These are phyloP conservation scores for Bergia sp. DNA, from an alignment of 92 coral and sea anemone genomes.

Conservation along the genomic window DNA sequence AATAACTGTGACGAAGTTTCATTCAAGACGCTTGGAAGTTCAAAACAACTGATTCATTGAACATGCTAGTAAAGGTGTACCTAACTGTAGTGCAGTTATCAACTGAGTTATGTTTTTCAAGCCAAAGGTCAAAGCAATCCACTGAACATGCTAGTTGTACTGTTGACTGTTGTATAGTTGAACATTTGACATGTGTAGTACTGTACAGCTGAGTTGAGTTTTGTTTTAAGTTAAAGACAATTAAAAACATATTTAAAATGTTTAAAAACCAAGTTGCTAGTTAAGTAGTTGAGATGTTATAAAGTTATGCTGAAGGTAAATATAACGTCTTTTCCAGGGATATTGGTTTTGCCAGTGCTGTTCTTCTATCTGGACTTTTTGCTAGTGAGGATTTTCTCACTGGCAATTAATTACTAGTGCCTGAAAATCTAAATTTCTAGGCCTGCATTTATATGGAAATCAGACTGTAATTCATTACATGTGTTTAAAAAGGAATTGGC, in stretches of 20 bases:
- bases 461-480: too few relatives aligned
- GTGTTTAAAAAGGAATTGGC: neutral
- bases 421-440: slow-evolving; percentile 1
- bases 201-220: neutral
- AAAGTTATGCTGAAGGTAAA: neutral
- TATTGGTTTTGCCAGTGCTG: neutral
- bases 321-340: neutral
- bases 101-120: neutral
- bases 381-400: neutral
- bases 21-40: too few relatives aligned
- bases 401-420: neutral
- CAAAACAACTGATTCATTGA: too few relatives aligned
- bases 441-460: neutral
- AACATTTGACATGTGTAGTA: neutral
- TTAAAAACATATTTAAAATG: neutral
- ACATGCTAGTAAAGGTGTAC: too few relatives aligned
- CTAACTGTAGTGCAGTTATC: neutral
- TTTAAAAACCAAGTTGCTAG: neutral
- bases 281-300: neutral
- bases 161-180: neutral
- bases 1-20: too few relatives aligned
- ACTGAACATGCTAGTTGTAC: neutral
- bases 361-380: neutral
- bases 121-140: too few relatives aligned
- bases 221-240: neutral